A percentile compares a stretch with the other conserved stretches of the same genome.
phyloP scores from a whole-genome alignment of 2,888 invertebrate species.

The Sinotaia quadrata region DNA sequence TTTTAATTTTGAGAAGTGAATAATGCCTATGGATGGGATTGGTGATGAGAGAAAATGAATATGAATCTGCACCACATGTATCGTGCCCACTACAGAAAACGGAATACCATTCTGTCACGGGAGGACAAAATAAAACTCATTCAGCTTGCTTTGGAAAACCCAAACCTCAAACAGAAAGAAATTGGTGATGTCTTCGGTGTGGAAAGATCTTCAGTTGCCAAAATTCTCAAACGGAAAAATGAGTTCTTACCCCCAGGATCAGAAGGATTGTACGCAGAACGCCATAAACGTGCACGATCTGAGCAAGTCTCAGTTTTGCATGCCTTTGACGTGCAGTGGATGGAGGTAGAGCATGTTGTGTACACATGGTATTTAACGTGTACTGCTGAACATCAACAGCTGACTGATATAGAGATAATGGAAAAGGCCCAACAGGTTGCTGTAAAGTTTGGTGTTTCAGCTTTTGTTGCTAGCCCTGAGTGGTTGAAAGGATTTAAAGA shows the following conservation, averaged over 20 bases:
- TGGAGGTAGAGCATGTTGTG: not conserved
- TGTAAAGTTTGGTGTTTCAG: not conserved
- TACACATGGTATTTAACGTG: not conserved
- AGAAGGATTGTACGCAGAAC: not conserved
- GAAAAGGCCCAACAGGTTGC: not conserved
- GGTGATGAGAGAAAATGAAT: not conserved
- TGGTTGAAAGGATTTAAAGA: not conserved
- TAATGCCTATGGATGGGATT: too few relatives aligned
- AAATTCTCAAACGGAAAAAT: not conserved
- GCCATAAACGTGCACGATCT: not conserved
- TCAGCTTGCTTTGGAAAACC: not conserved
- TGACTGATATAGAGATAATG: not conserved
- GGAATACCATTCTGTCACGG: not conserved
- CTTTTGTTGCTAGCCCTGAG: not conserved
- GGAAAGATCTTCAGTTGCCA: slow-evolving; percentile 5
- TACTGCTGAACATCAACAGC: not conserved
- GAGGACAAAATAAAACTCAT: not conserved
- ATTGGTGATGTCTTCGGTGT: slow-evolving; percentile 1
- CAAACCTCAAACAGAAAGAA: slow-evolving; percentile 3
- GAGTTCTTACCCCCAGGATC: not conserved
- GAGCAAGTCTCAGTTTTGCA: not conserved
- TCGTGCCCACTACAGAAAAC: not conserved
- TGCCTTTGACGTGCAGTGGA: not conserved
- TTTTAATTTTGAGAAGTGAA: too few relatives aligned
- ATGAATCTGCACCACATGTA: not conserved